These are phyloP conservation scores for Phaenicophaeus curvirostris DNA, from an alignment of 2,797 vertebrate genomes.

Conservation along the genomic window DNA sequence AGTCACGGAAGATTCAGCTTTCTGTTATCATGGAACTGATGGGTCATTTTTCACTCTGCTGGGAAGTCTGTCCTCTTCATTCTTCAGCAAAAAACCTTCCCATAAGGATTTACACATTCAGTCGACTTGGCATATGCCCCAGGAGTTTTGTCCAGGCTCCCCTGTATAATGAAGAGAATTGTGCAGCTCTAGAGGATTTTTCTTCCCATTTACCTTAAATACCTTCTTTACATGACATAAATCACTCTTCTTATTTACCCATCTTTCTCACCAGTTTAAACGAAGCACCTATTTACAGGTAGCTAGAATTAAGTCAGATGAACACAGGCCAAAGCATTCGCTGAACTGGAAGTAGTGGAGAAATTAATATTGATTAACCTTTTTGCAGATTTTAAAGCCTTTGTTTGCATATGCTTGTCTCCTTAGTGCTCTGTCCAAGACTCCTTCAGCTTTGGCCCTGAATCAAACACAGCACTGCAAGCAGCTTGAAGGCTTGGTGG, in stretches of 20 bases:
- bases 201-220: not conserved
- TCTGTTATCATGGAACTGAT: not conserved
- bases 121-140: not conserved
- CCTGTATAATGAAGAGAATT: not conserved
- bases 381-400: not conserved
- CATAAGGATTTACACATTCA: not conserved
- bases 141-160: not conserved
- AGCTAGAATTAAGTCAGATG: not conserved
- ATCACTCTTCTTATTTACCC: not conserved
- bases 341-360: not conserved
- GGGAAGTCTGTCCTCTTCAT: not conserved
- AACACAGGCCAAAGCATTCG: not conserved
- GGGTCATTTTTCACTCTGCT: conserved; percentile 35
- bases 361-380: not conserved
- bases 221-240: not conserved
- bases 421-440: conserved; percentile 88
- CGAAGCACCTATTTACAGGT: not conserved
- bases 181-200: not conserved
- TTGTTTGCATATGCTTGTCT: not conserved
- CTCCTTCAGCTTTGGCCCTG: conserved; percentile 82
- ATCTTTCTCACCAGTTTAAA: not conserved
- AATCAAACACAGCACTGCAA: conserved; percentile 98
- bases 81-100: not conserved
- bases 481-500: conserved; percentile 91
- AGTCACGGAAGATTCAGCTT: conserved; percentile 15